Evolutionary conservation across 1,140 invertebrate species (phyloP).

Genomic region (Pachyrhynchus sulphureomaculatus): DNA sequence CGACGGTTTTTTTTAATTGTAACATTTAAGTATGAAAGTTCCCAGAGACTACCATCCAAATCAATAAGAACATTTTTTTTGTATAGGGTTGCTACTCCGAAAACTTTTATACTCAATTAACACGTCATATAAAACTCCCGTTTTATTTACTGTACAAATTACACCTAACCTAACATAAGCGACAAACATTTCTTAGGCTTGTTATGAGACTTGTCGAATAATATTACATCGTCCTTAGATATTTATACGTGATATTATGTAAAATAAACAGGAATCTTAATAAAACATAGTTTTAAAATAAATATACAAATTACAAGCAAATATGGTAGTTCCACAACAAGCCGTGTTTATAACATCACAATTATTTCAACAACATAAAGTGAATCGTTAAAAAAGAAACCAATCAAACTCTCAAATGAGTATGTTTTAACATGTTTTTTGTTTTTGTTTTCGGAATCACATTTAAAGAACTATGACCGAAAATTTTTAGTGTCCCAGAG

Average conservation of each 20-base stretch:
- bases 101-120: neutral
- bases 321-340: no score
- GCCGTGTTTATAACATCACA: neutral
- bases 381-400: neutral
- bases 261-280: no score
- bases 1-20: conserved; percentile 8
- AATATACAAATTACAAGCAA: no score
- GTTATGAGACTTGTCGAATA: neutral
- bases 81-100: neutral
- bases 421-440: conserved; percentile 6
- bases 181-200: conserved; percentile 9
- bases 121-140: neutral
- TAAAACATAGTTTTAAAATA: no score
- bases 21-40: neutral
- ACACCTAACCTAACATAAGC: conserved; percentile 20
- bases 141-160: conserved; percentile 28
- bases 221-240: no score
- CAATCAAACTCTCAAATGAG: conserved; percentile 14
- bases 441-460: neutral
- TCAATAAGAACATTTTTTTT: no score
- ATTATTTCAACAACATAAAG: conserved; percentile 2
- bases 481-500: no score
- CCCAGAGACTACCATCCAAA: no score
- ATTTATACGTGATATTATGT: no score
- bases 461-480: neutral